Conservation (phyloP, 2,797 vertebrate genomes). For the Trichosurus vulpecula region DNA sequence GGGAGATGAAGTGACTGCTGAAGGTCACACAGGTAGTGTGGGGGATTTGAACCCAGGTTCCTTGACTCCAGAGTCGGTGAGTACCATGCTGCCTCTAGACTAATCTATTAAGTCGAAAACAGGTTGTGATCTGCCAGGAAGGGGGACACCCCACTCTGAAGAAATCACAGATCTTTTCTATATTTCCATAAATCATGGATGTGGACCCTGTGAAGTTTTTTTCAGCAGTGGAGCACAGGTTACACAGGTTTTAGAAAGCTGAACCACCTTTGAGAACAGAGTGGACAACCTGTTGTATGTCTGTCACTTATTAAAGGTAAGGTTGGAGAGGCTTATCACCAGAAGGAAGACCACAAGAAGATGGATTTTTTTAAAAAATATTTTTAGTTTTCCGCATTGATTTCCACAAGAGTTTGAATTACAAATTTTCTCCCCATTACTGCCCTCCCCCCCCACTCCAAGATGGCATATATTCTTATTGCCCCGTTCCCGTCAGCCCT, state of each 20-base stretch:
- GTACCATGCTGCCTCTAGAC: neutral
- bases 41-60: neutral
- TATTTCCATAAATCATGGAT: neutral
- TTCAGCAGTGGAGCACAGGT: neutral
- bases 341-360: neutral
- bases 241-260: neutral
- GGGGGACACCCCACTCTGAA: neutral
- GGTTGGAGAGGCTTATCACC: neutral
- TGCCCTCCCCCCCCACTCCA: no score
- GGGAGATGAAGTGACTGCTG: neutral
- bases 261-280: neutral
- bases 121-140: neutral
- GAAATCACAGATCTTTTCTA: neutral
- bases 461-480: no score
- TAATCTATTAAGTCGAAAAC: neutral
- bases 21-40: neutral
- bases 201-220: neutral
- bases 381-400: no score
- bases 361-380: neutral
- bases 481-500: no score
- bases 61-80: neutral
- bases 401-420: no score
- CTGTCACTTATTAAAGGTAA: neutral
- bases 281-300: neutral
- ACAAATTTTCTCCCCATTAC: no score